Percentiles rank a stretch among this genome's conserved stretches.
phyloP scores from a whole-genome alignment of 2,113 vertebrate species.

The Cephalopterus ornatus region DNA sequence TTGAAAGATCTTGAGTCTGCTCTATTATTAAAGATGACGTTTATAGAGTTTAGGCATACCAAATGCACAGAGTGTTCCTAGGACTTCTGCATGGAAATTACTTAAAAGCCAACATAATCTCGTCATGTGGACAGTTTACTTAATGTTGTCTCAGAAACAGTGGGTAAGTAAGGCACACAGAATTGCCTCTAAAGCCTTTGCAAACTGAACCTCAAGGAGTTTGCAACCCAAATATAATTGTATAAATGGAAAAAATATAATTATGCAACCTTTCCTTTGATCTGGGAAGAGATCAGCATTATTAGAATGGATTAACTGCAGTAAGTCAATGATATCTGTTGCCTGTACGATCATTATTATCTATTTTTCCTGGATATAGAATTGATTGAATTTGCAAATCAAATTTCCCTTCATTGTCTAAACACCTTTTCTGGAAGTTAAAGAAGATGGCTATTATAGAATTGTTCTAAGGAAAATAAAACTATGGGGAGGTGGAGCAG shows the following conservation, averaged over 20 bases:
- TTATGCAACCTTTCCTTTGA: neutral
- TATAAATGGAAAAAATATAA: neutral
- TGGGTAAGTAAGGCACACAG: neutral
- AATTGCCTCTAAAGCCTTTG: neutral
- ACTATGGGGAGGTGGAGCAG: neutral
- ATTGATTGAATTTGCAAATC: constrained; percentile 35
- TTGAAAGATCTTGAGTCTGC: neutral
- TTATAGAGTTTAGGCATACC: neutral
- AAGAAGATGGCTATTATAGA: neutral
- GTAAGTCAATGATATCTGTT: neutral
- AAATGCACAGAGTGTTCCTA: neutral
- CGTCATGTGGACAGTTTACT: neutral
- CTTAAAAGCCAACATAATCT: neutral
- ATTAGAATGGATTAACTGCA: neutral
- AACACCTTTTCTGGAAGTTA: neutral
- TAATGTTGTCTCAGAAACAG: neutral
- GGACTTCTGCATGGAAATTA: neutral
- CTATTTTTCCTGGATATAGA: constrained; percentile 5
- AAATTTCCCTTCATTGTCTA: neutral
- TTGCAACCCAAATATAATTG: neutral
- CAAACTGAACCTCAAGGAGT: neutral
- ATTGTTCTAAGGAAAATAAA: neutral
- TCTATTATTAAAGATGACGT: accelerated
- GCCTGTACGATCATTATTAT: neutral
- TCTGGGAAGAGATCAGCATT: constrained; percentile 10